Base-by-base conservation (phyloP, 2,888 invertebrate species). In the Melanostoma mellinum region DNA sequence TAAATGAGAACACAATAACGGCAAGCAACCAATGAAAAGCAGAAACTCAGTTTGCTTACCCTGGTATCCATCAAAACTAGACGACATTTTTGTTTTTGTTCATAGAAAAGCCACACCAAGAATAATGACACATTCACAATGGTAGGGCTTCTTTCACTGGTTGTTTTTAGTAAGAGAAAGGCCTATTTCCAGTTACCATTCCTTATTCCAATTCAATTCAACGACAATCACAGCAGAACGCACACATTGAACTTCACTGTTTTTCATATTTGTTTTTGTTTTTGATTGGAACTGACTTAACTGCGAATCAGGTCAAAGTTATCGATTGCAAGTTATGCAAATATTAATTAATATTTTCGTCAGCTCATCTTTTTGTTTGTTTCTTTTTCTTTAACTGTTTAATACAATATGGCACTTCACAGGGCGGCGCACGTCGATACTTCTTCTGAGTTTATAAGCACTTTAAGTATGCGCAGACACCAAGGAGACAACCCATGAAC, bases 281-380 rank as follows among this genome's bases (percentile, higher is more conserved):
- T 42, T 48, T 63, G 48, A 56, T 69, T 80, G 56, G 38, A 63
- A 63, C 38, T 46, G 46, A 52, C 71, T 75, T 65, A 38, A 48
- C 6, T 63, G 69, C 44, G 30, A 80, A 71, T 60, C 58, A 75
- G 75, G 80, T 80, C 80, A 75, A 75, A 80, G 69, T 71, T 71
- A 71, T 71, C 60, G 33, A 52, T 53, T 55, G 3, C 71, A 58
- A 50, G 9, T 40, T 40, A 20, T 20, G 20, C 20, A 20, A 1
- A 20, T 20, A 20, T 20, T 20, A 20, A 20, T 20, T 20, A 20
- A 20, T 20, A 20, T 20, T 20, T 20, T 20, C 20, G 20, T 20
- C 20, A 20, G 20, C 20, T 20, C 46, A 32, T 35, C 35, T 46
- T 61, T 60, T 8, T 6, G 32, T 42, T 46, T 44, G n/a, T 53